Conservation (phyloP, 2,888 invertebrate genomes). For the Patella depressa region DNA sequence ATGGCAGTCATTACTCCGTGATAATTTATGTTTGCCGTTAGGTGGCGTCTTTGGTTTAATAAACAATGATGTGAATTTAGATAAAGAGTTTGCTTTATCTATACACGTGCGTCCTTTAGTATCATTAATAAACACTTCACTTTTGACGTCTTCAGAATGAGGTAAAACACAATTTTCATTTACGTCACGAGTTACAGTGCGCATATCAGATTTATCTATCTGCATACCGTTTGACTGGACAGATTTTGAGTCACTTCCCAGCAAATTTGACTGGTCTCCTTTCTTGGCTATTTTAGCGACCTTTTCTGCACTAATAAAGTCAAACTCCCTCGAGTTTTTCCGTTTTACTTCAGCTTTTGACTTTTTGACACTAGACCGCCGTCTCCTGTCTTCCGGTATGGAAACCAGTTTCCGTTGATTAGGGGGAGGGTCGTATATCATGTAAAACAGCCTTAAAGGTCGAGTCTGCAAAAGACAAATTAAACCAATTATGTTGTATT, state of each 20-base stretch:
- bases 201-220: not conserved
- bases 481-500: not conserved
- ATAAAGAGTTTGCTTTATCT: too few species aligned
- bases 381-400: constrained; percentile 26
- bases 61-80: not conserved
- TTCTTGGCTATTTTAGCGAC: not conserved
- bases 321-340: not conserved
- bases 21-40: not conserved
- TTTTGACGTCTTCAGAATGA: too few species aligned
- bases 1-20: not conserved
- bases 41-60: not conserved
- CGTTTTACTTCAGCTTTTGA: constrained; percentile 21
- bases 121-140: too few species aligned
- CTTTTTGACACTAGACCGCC: constrained; percentile 21
- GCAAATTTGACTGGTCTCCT: not conserved
- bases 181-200: constrained; percentile 14
- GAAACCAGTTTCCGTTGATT: constrained; percentile 28
- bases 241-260: not conserved
- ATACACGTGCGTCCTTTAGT: too few species aligned
- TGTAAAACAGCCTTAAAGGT: constrained; percentile 77
- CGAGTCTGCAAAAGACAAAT: constrained; percentile 74
- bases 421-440: constrained; percentile 53
- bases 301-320: not conserved
- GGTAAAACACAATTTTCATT: constrained; percentile 29
- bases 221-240: not conserved